A percentile compares a stretch with the other conserved stretches of the same genome.
These are phyloP conservation scores for Pan troglodytes DNA, from an alignment of 2,113 vertebrate genomes.

Conservation along the genomic window NHGRI_mPanTro3-v2.1_pri NC_072411.2:125686501-125687000, in stretches of 20 bases:
- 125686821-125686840: background rate
- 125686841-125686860: background rate
- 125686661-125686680: too few relatives aligned
- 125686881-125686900: fast-evolving
- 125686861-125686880: background rate
- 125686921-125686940: background rate
- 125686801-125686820: background rate
- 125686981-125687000: background rate
- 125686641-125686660: too few relatives aligned
- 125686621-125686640: too few relatives aligned
- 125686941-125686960: background rate
- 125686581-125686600: too few relatives aligned
- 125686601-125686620: too few relatives aligned
- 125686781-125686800: background rate
- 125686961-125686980: background rate
- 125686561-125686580: too few relatives aligned
- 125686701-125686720: too few relatives aligned
- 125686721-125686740: background rate
- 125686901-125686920: background rate
- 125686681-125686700: too few relatives aligned
- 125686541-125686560: too few relatives aligned
- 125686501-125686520: too few relatives aligned
- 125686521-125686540: too few relatives aligned
- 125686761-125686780: background rate
- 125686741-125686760: fast-evolving